Conservation (phyloP, 2,113 vertebrate genomes). For the Mystacornis crossleyi region DNA sequence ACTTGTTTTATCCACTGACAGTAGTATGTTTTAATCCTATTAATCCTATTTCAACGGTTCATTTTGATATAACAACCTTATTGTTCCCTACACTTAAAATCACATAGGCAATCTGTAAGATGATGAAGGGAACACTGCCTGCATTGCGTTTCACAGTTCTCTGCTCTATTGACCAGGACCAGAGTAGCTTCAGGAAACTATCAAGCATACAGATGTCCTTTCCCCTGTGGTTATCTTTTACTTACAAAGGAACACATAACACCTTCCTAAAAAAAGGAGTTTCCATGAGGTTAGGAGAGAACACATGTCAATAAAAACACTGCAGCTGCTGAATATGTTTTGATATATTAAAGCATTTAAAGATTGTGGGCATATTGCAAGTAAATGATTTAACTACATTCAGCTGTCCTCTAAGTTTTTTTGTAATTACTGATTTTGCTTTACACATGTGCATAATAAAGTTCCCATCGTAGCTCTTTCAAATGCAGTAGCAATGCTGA, state of each 20-base stretch:
- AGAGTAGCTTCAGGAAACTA: not conserved
- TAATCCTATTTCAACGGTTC: not conserved
- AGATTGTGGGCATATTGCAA: conserved; percentile 67
- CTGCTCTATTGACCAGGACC: not conserved
- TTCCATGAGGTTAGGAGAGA: not conserved
- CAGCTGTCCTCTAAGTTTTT: conserved; percentile 79
- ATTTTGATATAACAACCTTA: not conserved
- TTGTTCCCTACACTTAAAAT: not conserved
- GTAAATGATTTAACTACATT: conserved; percentile 77
- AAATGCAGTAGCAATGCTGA: conserved; percentile 67
- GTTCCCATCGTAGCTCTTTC: conserved; percentile 71
- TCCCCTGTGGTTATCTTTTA: conserved; percentile 8
- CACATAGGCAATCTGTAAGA: not conserved
- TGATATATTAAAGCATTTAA: conserved; percentile 69
- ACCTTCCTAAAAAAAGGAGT: not conserved
- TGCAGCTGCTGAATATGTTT: conserved; percentile 55
- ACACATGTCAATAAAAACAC: conserved; percentile 4
- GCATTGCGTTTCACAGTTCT: not conserved
- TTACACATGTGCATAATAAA: conserved; percentile 78
- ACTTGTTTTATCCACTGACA: not conserved
- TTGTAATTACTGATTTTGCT: conserved; percentile 77
- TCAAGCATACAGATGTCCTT: not conserved
- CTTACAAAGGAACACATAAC: not conserved
- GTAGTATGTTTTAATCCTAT: not conserved
- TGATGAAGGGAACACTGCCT: not conserved